phyloP scores from a whole-genome alignment of 2,888 invertebrate species.

The Tricholauxania praeusta region DNA sequence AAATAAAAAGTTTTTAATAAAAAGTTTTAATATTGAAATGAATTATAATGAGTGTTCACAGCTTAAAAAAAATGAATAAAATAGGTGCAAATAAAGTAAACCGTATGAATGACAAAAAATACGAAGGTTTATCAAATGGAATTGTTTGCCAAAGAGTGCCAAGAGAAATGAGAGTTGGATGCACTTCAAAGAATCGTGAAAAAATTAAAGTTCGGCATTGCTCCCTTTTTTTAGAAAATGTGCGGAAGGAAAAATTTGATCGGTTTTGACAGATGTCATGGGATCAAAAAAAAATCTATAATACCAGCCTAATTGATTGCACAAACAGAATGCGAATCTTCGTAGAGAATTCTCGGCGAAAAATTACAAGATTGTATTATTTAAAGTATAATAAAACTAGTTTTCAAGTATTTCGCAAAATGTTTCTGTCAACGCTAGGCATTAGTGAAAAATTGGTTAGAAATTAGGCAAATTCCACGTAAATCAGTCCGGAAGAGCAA shows the following conservation, averaged over 20 bases:
- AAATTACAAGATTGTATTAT: conserved; percentile 5
- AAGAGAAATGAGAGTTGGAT: conserved; percentile 29
- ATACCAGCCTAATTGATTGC: conserved; percentile 21
- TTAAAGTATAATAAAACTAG: conserved; percentile 9
- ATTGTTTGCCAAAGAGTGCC: conserved; percentile 29
- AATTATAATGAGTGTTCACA: too few species aligned
- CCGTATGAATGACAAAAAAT: too few species aligned
- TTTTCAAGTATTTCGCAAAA: conserved; percentile 27
- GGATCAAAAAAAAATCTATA: conserved; percentile 27
- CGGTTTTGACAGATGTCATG: conserved; percentile 38
- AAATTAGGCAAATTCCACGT: neutral
- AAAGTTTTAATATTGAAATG: too few species aligned
- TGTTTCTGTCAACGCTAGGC: conserved; percentile 28
- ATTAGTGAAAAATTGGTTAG: conserved; percentile 24
- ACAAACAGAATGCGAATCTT: conserved; percentile 3
- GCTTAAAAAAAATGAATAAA: too few species aligned
- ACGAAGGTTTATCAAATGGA: conserved; percentile 34
- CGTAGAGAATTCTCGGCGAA: conserved; percentile 7
- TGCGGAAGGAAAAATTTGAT: conserved; percentile 33
- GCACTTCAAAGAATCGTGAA: conserved; percentile 12
- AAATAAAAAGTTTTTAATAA: too few species aligned
- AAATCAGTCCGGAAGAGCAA: neutral
- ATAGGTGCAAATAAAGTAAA: too few species aligned
- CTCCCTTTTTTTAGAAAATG: conserved; percentile 25
- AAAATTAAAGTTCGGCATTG: conserved; percentile 8